Conservation (phyloP, 2,113 vertebrate genomes). For the Proteles cristata region DNA sequence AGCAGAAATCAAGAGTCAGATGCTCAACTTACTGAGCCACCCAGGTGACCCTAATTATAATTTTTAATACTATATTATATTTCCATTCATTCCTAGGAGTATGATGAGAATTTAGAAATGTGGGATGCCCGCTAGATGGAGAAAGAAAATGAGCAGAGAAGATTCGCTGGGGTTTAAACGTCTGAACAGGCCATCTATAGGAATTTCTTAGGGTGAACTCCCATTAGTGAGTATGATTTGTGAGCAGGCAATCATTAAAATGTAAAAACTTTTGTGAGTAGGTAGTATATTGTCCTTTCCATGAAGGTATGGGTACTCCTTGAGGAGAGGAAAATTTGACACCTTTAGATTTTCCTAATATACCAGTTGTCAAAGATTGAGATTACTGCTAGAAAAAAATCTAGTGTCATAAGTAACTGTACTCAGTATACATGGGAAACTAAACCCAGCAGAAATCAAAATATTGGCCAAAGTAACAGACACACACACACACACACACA, state of each 20-base stretch:
- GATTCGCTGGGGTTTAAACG: neutral
- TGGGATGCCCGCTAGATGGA: neutral
- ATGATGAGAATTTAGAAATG: neutral
- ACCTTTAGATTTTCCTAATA: neutral
- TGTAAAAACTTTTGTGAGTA: neutral
- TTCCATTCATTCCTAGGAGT: neutral
- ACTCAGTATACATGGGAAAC: neutral
- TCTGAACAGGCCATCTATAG: neutral
- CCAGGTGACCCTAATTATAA: no score
- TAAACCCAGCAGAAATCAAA: neutral
- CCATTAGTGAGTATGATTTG: neutral
- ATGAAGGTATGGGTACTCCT: neutral
- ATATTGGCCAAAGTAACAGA: neutral
- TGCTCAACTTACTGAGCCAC: no score
- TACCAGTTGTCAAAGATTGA: neutral
- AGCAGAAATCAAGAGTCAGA: no score
- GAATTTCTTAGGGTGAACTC: neutral
- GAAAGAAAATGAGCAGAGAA: neutral
- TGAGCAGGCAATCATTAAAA: neutral
- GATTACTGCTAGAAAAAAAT: neutral
- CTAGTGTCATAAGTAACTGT: neutral
- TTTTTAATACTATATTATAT: neutral
- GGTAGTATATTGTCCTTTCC: neutral
- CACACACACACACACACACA: neutral
- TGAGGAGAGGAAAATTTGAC: neutral